Conservation (phyloP, 2,113 vertebrate species). For the Columbina picui region DNA sequence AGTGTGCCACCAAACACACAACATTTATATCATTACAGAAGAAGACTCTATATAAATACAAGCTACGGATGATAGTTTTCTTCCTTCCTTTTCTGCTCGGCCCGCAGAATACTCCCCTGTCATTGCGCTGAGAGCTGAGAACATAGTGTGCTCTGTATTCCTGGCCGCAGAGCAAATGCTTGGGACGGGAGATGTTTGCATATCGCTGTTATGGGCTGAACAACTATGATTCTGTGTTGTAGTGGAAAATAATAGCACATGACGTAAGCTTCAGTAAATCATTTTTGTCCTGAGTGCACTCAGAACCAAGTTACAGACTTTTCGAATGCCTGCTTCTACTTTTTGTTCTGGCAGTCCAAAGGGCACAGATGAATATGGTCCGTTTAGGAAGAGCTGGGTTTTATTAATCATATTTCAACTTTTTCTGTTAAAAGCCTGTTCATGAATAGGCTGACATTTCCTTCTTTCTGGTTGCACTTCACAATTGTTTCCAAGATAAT, state of each 20-base stretch:
- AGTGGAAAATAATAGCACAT: slow-evolving; percentile 52
- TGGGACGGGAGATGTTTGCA: slow-evolving; percentile 35
- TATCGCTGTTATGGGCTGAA: slow-evolving; percentile 19
- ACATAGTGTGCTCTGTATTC: slow-evolving; percentile 42
- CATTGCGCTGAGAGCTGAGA: not conserved
- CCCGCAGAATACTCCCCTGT: not conserved
- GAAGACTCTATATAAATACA: not conserved
- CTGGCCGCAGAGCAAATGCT: not conserved
- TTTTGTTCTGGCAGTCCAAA: not conserved
- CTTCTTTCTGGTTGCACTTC: not conserved
- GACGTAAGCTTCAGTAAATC: slow-evolving; percentile 30
- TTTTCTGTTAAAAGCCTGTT: not conserved
- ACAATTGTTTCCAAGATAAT: not conserved
- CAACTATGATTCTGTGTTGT: slow-evolving; percentile 39
- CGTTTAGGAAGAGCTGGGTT: not conserved
- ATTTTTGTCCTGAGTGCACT: slow-evolving; percentile 25
- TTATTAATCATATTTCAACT: not conserved
- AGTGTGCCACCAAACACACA: not conserved
- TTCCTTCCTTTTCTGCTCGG: not conserved
- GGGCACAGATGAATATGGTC: not conserved
- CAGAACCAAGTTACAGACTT: slow-evolving; percentile 4
- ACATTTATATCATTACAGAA: not conserved
- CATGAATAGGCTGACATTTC: not conserved
- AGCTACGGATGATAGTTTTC: not conserved
- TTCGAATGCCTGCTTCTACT: not conserved